Percentiles rank a stretch among this genome's conserved stretches.
These are phyloP conservation scores for Scolopax bukidnonensis DNA, from an alignment of 2,797 vertebrate genomes.

Conservation along the genomic window DNA sequence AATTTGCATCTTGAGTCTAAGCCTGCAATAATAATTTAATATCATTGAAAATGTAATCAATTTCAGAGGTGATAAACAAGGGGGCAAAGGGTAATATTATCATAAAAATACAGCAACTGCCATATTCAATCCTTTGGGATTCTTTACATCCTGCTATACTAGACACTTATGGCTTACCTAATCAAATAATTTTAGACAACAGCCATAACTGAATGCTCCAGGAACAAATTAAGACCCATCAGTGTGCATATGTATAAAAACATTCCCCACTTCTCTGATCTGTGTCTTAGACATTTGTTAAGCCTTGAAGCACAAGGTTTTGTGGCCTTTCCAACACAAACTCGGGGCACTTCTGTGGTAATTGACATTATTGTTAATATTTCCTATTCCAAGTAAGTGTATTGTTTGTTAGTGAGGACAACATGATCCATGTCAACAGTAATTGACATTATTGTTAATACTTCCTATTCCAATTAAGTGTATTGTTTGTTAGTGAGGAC, in stretches of 20 bases:
- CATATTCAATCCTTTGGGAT: background rate
- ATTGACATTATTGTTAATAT: background rate
- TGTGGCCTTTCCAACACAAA: background rate
- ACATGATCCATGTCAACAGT: background rate
- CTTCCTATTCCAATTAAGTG: background rate
- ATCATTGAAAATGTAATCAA: conserved; percentile 13
- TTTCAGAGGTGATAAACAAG: conserved; percentile 36
- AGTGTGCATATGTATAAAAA: background rate
- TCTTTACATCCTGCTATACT: background rate
- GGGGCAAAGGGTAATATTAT: conserved; percentile 1
- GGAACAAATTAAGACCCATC: background rate
- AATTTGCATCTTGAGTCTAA: conserved; percentile 27
- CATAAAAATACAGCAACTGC: conserved; percentile 4
- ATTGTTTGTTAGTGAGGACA: background rate
- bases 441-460: background rate
- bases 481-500: background rate
- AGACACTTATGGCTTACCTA: background rate
- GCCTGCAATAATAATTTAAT: conserved; percentile 6
- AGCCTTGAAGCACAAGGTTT: background rate
- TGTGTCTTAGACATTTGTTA: background rate
- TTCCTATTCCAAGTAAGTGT: background rate
- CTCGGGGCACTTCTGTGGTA: background rate
- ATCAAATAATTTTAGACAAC: conserved; percentile 1
- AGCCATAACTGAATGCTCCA: background rate
- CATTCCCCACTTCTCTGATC: background rate